phyloP scores from a whole-genome alignment of 2,113 vertebrate species.

The Lamprotornis superbus region DNA sequence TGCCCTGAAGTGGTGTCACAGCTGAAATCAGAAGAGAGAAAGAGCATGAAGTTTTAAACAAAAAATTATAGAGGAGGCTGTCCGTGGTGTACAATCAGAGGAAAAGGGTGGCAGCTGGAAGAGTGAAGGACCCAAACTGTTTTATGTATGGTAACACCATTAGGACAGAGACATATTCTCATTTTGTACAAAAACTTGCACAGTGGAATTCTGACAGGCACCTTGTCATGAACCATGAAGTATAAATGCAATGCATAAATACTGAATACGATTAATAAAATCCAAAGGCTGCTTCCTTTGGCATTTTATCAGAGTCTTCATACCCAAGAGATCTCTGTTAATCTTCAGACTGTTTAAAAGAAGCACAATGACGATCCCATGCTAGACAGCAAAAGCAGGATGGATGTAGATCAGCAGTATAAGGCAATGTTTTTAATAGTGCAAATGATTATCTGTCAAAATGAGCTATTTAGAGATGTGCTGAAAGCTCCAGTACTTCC shows the following conservation, averaged over 20 bases:
- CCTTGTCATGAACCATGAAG: not conserved
- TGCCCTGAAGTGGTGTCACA: not conserved
- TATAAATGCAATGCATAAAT: not conserved
- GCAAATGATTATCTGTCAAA: not conserved
- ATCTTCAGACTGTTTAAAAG: not conserved
- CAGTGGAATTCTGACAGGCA: not conserved
- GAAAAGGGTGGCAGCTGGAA: not conserved
- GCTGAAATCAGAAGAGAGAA: not conserved
- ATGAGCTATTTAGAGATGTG: not conserved
- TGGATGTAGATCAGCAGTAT: not conserved
- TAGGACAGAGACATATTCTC: not conserved
- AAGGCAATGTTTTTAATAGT: not conserved
- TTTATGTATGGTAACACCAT: not conserved
- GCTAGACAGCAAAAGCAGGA: not conserved
- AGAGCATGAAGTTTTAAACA: not conserved
- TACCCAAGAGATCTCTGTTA: not conserved
- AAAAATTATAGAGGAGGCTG: not conserved
- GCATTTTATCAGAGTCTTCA: not conserved
- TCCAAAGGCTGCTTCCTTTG: not conserved
- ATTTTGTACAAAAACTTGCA: not conserved
- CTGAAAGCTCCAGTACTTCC: not conserved
- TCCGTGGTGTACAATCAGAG: not conserved
- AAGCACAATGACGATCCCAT: not conserved
- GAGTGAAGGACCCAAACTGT: not conserved
- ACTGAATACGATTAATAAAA: not conserved